Base-by-base conservation (phyloP, 2,888 invertebrate genomes). In the Lordiphosa andalusiaca region DNA sequence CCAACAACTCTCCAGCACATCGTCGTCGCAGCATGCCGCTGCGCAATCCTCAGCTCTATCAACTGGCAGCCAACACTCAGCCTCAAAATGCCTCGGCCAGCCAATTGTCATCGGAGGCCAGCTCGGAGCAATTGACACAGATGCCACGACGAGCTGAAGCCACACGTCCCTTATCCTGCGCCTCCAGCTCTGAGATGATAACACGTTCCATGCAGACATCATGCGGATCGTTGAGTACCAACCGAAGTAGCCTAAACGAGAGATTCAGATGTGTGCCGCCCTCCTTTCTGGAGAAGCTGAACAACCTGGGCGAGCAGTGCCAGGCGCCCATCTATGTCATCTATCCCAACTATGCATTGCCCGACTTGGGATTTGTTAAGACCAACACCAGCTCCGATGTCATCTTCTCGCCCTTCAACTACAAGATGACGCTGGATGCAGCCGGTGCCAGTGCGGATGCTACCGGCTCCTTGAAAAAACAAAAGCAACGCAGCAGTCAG, bases 291-390 rank as follows among this genome's bases (percentile, higher is more conserved):
- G 92, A 92, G 72, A 93, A 93, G 87, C 88, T 94, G 12, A 89
- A 88, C 41, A 93, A 92, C 85, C 90, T 92, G 86, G 92, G 92
- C 6, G 92, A 92, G 70, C 92, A 91, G 86, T 89, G 86, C 4
- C 88, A 93, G 81, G 95, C 94, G 82, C 95, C 96, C 3, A 95
- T 97, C 1, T 97, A 95, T 88, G 94, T 97, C 40, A 93, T 96
- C 69, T 97, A 96, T 90, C 97, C 97, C 25, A 96, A 95, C 89
- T 97, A 97, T 85, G 94, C 96, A 6, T 90, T 97, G 64, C 97
- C 97, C 16, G 95, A 97, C 90, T 91, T 97, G 76, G 95, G 95
- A 76, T 97, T 97, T 89, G 91, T 97, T 54, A 90, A 91, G 72
- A 90, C 89, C 57, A 90, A 90, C 59, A 86, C 91, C 65, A 90